Evolutionary conservation across 2,113 vertebrate genomes (phyloP), one percentile per base, ranked within the genome.

Genomic region (Leucopsar rothschildi): DNA sequence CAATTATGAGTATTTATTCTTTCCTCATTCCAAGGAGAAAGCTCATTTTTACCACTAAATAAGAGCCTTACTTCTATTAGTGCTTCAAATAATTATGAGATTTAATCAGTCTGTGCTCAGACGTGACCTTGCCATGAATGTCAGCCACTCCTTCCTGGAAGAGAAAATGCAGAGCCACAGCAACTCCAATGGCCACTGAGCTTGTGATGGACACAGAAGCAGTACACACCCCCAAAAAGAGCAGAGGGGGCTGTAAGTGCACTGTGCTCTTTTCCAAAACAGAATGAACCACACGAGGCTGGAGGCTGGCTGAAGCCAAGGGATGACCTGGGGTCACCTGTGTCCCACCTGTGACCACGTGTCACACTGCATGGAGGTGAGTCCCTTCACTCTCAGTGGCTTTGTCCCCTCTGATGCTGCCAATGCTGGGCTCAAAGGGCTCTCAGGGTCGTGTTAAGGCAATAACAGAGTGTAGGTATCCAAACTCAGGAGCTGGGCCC

Each of bases 231-330:
- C 5, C 28, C 39, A 47, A 31, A 39, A 45, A 55, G 33, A 2
- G 0, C 12, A 66, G 23, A 8, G 19, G 5, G 31, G 18, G 44
- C 28, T 28, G 11, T 17, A 18, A 29, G 7, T 29, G 24, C 10
- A 20, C 21, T 3, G 28, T 14, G 61, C 4, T 39, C 29, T 47
- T 82, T 82, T 52, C 79, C 61, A 53, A 50, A 80, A 6, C 50
- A 47, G 11, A 63, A 25, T 0, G 1, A 73, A 42, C 23, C 68
- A 24, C 5, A 0, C 0, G 6, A 53, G 59, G n/a, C 37, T 78
- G 22, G 25, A 57, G 71, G 15, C 5, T 53, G 39, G 24, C 4
- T 63, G 81, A 55, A 59, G 33, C 3, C 40, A 39, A 45, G 60
- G 29, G 20, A 37, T 50, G 75, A 18, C 9, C 11, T 4, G 40